Evolutionary conservation across 2,888 invertebrate species (phyloP), one percentile per base, ranked within the genome.

Genomic region (Amblyjoppa fuscipennis): DNA sequence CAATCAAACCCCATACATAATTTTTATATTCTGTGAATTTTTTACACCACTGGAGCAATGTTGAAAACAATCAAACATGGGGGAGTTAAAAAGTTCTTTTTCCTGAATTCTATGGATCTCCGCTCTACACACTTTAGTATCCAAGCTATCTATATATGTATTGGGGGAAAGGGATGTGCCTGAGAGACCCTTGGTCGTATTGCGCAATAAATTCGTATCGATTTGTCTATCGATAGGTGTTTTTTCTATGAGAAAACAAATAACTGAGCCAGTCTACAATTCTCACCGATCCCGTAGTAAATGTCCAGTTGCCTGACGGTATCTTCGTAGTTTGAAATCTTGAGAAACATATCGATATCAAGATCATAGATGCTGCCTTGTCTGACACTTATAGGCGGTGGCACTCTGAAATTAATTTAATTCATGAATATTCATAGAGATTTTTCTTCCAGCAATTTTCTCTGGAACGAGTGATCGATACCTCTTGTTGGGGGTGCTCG

Each of bases 241-340:
- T 4, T 45, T 49, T 49, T 49, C 45, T 16, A 13, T 16, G 3
- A 16, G 0, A 9, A 59, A 68, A 85, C 78, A 83, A 66, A 59
- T 81, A 83, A 25, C 3, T 3, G 0, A 59, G 13, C 1, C 13
- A 6, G 11, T 59, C 56, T 1, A 56, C 11, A 16, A 53, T 49
- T 89, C 94, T 94, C 95, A 98, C 98, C 98, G 91, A 98, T 97
- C 91, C 98, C 98, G 96, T 99, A 99, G 94, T 98, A 99, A 91
- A 98, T 97, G 94, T 99, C 98, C 84, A 99, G 95, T 93, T 98
- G 98, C 88, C 97, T 96, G 0, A 99, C 97, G 6, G 98, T 98
- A 90, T 98, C 98, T 94, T 98, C 98, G 95, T 98, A 98, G 92
- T 98, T 98, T 11, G 96, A 96, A 75, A 97, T 96, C 95, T 97